Conservation (phyloP, 2,888 invertebrate genomes). For the Drosophila mimica region DNA sequence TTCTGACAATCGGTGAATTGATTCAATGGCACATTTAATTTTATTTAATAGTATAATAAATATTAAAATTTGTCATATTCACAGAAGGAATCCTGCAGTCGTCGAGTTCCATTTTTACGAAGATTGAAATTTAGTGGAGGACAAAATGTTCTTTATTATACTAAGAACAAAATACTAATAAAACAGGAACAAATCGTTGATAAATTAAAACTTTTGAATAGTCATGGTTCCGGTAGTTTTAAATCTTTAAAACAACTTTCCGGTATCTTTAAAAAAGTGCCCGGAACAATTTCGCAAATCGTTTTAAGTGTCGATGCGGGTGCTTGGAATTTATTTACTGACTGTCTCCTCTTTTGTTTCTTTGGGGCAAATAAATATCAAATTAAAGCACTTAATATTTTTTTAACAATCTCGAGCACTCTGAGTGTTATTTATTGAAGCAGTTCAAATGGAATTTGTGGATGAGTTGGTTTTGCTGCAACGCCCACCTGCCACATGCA, state of each 20-base stretch:
- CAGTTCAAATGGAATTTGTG: constrained; percentile 23
- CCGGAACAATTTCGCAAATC: not conserved
- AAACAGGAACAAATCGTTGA: not conserved
- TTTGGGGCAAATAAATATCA: constrained; percentile 28
- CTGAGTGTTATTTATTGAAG: constrained; percentile 36
- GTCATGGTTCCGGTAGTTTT: not conserved
- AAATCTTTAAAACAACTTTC: not conserved
- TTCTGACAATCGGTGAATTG: not conserved
- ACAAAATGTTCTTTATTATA: not conserved
- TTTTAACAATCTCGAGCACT: constrained; percentile 17
- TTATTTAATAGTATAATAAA: not conserved
- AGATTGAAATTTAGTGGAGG: not conserved
- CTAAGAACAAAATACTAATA: not conserved
- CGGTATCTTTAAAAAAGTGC: not conserved
- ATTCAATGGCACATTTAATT: not conserved
- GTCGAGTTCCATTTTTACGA: not conserved
- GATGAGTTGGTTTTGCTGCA: not conserved
- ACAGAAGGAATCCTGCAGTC: not conserved
- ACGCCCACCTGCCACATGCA: constrained; percentile 36
- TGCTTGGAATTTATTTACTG: constrained; percentile 8
- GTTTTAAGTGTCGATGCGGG: constrained; percentile 2
- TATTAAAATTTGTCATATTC: not conserved
- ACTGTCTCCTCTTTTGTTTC: constrained; percentile 1
- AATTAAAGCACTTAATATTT: constrained; percentile 39
- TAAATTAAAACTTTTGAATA: not conserved